Evolutionary conservation across 92 coral and sea anemone species (phyloP), one percentile per base, ranked within the genome.

Genomic region (Virgularia gustaviana): DNA sequence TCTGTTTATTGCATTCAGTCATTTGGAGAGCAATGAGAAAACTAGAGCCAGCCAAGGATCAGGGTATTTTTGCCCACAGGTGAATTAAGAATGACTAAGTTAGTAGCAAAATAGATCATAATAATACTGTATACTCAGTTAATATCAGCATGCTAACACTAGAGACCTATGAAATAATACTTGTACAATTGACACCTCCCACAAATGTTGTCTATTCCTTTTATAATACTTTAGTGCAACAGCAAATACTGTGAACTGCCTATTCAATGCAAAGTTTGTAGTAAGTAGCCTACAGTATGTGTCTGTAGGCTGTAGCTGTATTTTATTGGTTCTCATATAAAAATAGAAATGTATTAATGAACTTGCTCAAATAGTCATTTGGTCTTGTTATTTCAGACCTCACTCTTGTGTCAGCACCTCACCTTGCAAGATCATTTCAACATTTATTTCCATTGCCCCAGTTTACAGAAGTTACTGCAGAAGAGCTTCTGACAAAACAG

Each of bases 171-270:
- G n/a, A n/a, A n/a, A 43, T 43, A 13, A 22, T 43, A 43, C 0
- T 43, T 22, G 51, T 43, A 43, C 20, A 16, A 43, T 43, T 22
- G 13, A 13, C 20, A 2, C 51, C 0, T 43, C 13, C 20, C 20
- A 43, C 13, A 43, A 43, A 43, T 1, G 13, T 13, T 16, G 20
- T 13, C 51, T 7, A 57, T 20, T 11, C 9, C 1, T 52, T 56
- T 9, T 23, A 27, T 53, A 16, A 23, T 24, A 44, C 53, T 77
- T 33, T 67, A 91, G 96, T 92, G 98, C 76, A 87, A 86, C 54
- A 92, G 98, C 96, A 92, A 92, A 80, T 92, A 92, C 65, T 92
- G 98, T 63, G 98, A 92, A 37, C 76, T 92, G 12, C 98, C 98
- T 20, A 89, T 92, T 16, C 96, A 92, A 57, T 92, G 98, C 65